phyloP scores from a whole-genome alignment of 2,797 vertebrate genomes.

The Lepidocolaptes lacrymiger region DNA sequence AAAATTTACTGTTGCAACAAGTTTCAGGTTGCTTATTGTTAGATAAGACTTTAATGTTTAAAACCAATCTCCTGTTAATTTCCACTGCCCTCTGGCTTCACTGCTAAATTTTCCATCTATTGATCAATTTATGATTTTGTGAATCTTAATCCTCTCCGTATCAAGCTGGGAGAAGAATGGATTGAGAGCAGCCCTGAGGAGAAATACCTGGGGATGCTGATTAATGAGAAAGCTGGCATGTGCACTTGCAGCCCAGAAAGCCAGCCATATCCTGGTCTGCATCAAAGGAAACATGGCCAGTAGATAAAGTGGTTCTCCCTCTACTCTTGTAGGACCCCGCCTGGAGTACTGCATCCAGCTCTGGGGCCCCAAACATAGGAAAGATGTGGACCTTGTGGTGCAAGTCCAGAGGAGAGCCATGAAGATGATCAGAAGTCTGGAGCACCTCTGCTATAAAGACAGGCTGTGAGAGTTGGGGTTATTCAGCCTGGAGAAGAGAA shows the following conservation, averaged over 20 bases:
- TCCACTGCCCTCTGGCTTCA: not conserved
- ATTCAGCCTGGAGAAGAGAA: not conserved
- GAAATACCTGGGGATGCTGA: not conserved
- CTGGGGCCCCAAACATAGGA: not conserved
- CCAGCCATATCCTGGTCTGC: not conserved
- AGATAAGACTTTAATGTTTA: not conserved
- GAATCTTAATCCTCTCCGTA: not conserved
- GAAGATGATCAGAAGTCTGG: not conserved
- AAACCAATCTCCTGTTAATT: not conserved
- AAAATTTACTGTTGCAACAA: not conserved
- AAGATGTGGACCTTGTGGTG: not conserved
- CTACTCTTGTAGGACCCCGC: not conserved
- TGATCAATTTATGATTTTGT: not conserved
- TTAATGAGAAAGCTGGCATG: not conserved
- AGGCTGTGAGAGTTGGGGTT: not conserved
- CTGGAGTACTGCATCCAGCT: not conserved
- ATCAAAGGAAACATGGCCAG: not conserved
- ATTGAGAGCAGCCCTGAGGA: not conserved
- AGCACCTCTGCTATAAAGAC: not conserved
- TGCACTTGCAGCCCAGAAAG: not conserved
- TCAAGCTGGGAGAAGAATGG: not conserved
- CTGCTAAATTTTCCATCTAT: not conserved
- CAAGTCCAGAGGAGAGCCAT: not conserved
- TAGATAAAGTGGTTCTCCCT: not conserved
- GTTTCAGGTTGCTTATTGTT: not conserved